phyloP scores from a whole-genome alignment of 1,140 invertebrate genomes.

The Acromyrmex charruanus region DNA sequence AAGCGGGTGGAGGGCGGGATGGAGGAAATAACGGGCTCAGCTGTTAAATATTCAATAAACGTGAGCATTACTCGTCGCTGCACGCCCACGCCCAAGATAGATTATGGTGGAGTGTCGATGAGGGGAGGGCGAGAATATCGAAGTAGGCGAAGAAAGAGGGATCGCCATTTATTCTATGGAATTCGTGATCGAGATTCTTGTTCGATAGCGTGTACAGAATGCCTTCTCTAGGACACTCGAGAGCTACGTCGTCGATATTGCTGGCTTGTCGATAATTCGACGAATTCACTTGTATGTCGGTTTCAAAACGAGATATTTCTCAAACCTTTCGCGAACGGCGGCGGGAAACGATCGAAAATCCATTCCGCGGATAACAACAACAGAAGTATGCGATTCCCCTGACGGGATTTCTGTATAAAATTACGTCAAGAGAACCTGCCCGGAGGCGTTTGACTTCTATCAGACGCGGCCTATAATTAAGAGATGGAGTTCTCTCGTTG shows the following conservation, averaged over 20 bases:
- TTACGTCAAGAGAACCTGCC: not conserved
- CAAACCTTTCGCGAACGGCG: not conserved
- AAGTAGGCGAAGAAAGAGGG: conserved; percentile 51
- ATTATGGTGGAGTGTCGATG: conserved; percentile 46
- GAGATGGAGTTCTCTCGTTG: not conserved
- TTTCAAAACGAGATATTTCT: conserved; percentile 25
- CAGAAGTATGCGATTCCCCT: not conserved
- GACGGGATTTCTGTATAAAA: conserved; percentile 27
- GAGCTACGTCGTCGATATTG: conserved; percentile 35
- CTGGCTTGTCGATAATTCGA: conserved; percentile 50
- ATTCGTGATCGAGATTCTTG: conserved; percentile 76
- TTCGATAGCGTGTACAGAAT: conserved; percentile 49
- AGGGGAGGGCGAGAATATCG: conserved; percentile 52
- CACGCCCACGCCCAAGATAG: conserved; percentile 77
- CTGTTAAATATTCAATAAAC: conserved; percentile 85
- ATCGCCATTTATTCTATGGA: conserved; percentile 79
- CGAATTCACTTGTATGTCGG: conserved; percentile 29
- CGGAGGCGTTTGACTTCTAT: not conserved
- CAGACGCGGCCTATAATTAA: conserved; percentile 34
- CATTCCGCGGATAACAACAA: conserved; percentile 18
- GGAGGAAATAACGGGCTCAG: conserved; percentile 73
- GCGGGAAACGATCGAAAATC: not conserved
- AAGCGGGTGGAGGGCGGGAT: conserved; percentile 6
- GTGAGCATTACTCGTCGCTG: conserved; percentile 80
- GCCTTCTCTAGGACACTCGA: conserved; percentile 31